phyloP scores from a whole-genome alignment of 2,888 invertebrate species.

The Aricia artaxerxes region DNA sequence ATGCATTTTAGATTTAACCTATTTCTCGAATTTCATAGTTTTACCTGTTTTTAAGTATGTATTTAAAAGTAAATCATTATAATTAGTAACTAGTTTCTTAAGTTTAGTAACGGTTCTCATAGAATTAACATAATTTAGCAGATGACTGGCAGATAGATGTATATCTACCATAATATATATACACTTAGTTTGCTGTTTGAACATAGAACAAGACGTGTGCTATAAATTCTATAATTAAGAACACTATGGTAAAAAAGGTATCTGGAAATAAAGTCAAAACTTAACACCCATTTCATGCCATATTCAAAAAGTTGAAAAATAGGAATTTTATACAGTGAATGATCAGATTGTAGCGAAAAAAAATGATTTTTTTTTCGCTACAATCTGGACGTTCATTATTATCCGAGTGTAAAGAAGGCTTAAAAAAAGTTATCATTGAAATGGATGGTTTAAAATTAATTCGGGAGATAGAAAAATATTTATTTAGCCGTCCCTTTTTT shows the following conservation, averaged over 20 bases:
- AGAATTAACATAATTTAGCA: conserved; percentile 3
- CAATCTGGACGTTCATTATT: too few species aligned
- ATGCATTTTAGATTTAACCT: background rate
- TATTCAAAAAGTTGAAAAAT: too few species aligned
- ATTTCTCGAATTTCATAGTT: conserved; percentile 5
- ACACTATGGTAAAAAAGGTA: background rate
- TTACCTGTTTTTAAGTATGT: background rate
- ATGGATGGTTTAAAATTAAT: too few species aligned
- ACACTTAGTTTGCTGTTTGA: background rate
- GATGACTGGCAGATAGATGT: conserved; percentile 9
- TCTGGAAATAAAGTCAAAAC: background rate
- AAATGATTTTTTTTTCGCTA: too few species aligned
- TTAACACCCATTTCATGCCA: background rate
- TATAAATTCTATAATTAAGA: background rate
- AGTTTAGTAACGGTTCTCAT: background rate
- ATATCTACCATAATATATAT: background rate
- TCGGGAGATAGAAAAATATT: too few species aligned
- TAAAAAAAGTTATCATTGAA: too few species aligned
- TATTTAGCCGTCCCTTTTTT: background rate
- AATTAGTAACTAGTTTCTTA: background rate
- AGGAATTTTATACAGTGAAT: too few species aligned
- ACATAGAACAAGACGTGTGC: background rate
- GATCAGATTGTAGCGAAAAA: too few species aligned
- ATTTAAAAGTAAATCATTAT: conserved; percentile 1
- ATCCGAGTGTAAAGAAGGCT: too few species aligned